Evolutionary conservation across 2,888 invertebrate genomes (phyloP).

Genomic region (Nemurella pictetii): DNA sequence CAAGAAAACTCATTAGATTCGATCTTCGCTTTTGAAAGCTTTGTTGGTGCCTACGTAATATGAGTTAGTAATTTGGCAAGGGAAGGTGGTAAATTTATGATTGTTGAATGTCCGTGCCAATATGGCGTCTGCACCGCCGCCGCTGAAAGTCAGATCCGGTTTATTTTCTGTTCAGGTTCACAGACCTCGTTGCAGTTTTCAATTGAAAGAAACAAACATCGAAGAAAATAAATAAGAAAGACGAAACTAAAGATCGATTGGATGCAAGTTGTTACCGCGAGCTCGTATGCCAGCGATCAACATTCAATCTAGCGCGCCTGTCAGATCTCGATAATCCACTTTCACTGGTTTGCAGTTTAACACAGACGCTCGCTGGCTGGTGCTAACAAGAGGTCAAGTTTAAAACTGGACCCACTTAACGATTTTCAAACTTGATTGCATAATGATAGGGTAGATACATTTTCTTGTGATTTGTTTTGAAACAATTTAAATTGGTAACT

Average conservation of each 20-base stretch:
- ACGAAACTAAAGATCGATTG: not conserved
- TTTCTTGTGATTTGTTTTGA: not conserved
- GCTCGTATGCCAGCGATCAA: not conserved
- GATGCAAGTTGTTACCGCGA: not conserved
- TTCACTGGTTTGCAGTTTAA: not conserved
- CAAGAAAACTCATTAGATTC: not conserved
- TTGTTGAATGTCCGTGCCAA: not conserved
- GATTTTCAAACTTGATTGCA: not conserved
- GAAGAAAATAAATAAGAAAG: not conserved
- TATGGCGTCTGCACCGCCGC: not conserved
- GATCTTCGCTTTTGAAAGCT: not conserved
- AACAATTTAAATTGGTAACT: not conserved
- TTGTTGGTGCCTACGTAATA: not conserved
- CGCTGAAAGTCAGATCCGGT: conserved; percentile 13
- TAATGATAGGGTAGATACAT: not conserved
- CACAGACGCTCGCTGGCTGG: not conserved
- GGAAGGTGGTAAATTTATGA: not conserved
- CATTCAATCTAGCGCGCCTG: not conserved
- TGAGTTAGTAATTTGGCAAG: not conserved
- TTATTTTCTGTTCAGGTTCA: conserved; percentile 12
- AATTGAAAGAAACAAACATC: conserved; percentile 8
- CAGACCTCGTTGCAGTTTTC: conserved; percentile 22
- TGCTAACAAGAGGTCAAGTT: conserved; percentile 14
- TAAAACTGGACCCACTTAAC: conserved; percentile 4
- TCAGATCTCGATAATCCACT: not conserved